These are phyloP conservation scores for Limnephilus auricula DNA, from an alignment of 2,888 invertebrate species.

Conservation along the genomic window DNA sequence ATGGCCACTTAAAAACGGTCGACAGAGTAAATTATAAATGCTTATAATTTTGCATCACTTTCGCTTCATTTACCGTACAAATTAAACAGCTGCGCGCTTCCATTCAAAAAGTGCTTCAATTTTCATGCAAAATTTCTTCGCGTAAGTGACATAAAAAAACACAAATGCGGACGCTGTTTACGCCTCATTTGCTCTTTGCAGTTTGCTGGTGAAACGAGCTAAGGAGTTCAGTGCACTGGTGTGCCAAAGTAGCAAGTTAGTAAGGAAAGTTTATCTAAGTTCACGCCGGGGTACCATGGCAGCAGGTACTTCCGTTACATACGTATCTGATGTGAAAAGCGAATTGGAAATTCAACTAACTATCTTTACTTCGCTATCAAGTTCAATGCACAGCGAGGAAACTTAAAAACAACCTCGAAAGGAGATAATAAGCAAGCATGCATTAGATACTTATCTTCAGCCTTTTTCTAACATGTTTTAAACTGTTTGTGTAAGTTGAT, in stretches of 20 bases:
- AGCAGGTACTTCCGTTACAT: slow-evolving; percentile 44
- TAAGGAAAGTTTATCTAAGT: slow-evolving; percentile 55
- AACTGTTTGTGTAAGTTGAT: no score
- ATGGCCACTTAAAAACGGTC: not conserved
- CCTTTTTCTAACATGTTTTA: no score
- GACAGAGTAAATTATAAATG: not conserved
- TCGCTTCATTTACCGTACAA: not conserved
- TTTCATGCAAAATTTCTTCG: not conserved
- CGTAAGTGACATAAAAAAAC: slow-evolving; percentile 3
- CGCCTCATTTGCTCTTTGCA: slow-evolving; percentile 46
- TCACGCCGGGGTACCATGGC: slow-evolving; percentile 41
- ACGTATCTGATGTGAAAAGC: slow-evolving; percentile 42
- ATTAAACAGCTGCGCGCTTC: not conserved
- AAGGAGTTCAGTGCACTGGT: slow-evolving; percentile 54
- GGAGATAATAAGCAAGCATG: not conserved
- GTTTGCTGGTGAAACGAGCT: slow-evolving; percentile 38
- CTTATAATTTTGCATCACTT: not conserved
- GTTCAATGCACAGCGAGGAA: slow-evolving; percentile 28
- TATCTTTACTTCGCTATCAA: slow-evolving; percentile 47
- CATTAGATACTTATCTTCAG: no score
- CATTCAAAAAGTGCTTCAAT: not conserved
- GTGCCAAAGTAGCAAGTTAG: slow-evolving; percentile 55
- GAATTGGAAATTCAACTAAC: slow-evolving; percentile 47
- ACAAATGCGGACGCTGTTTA: slow-evolving; percentile 42
- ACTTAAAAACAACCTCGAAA: not conserved